phyloP scores from a whole-genome alignment of 1,140 invertebrate species.

The Acromyrmex heyeri region DNA sequence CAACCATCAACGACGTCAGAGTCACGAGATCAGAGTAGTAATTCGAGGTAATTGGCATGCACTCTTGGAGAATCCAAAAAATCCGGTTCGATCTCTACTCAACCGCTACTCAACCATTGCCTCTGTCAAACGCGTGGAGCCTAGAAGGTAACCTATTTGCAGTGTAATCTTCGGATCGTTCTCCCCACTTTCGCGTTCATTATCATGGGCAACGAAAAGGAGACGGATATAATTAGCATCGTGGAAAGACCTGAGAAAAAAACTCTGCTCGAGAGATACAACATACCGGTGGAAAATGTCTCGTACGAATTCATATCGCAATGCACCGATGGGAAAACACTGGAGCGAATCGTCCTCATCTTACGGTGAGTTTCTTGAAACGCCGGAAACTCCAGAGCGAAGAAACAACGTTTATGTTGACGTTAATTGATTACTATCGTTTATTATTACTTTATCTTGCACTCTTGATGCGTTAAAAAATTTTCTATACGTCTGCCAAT shows the following conservation, averaged over 20 bases:
- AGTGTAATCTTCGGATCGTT: conserved; percentile 21
- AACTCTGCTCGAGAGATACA: conserved; percentile 87
- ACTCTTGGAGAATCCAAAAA: conserved; percentile 17
- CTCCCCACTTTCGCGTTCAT: neutral
- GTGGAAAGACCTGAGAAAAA: conserved; percentile 53
- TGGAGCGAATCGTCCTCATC: conserved; percentile 89
- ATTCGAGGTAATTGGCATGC: conserved; percentile 48
- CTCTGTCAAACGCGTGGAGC: conserved; percentile 1
- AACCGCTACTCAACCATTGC: conserved; percentile 35
- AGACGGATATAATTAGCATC: conserved; percentile 53
- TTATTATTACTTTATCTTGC: neutral
- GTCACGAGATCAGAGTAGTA: conserved; percentile 24
- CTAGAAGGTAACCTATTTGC: conserved; percentile 9
- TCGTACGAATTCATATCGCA: conserved; percentile 88
- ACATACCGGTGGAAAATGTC: conserved; percentile 88
- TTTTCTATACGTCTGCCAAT: neutral
- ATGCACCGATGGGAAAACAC: conserved; percentile 86
- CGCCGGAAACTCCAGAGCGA: neutral
- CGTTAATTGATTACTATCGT: conserved; percentile 2
- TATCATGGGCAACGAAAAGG: conserved; percentile 69
- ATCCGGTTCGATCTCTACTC: conserved; percentile 52
- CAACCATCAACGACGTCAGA: neutral
- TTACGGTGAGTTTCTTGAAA: conserved; percentile 82
- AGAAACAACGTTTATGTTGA: neutral
- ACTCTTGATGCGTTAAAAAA: neutral